Base-by-base conservation (phyloP, 2,888 invertebrate species). In the Lithophane leautieri region DNA sequence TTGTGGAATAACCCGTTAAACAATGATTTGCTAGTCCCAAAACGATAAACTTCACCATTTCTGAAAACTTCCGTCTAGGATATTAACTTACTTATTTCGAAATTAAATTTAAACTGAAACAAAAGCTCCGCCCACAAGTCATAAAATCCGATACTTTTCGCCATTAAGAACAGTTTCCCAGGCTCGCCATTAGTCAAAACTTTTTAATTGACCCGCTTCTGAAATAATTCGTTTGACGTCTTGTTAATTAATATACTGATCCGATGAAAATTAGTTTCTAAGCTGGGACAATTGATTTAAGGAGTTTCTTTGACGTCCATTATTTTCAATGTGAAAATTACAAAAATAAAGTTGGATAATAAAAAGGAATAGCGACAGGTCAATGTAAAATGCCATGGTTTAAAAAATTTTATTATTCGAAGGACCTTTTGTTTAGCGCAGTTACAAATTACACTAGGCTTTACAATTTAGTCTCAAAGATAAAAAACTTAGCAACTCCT, bases 191-290 rank as follows among this genome's bases (percentile, higher is more conserved):
- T 80, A 80, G 68, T 86, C 69, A 86, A 77, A 88, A 86, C 84
- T 88, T 88, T 86, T 86, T 86, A 86, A 86, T 86, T 84, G 86
- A 79, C 79, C 74, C 69, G 44, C 73, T 83, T 75, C 62, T 54
- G 50, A 69, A 78, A 58, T 63, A 73, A 81, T 73, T 84, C 66
- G 40, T 65, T 60, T 22, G 63, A 84, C 63, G n/a, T 75, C 78
- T 62, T 58, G 68, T 65, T 82, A 67, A 86, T 87, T 81, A 86
- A 87, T 81, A 61, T 54, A 71, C 65, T 63, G 63, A 78, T 73
- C 58, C 12, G 42, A 73, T 22, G 54, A 73, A 63, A 73, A 67
- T 69, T 72, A 28, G 60, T 70, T 69, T 79, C 34, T 25, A 44
- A 70, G 40, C 52, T 34, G 28, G 2, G 12, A 52, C 47, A 56